Evolutionary conservation across 2,888 invertebrate species (phyloP), one percentile per base, ranked within the genome.

Genomic region (Caradrina kadenii): DNA sequence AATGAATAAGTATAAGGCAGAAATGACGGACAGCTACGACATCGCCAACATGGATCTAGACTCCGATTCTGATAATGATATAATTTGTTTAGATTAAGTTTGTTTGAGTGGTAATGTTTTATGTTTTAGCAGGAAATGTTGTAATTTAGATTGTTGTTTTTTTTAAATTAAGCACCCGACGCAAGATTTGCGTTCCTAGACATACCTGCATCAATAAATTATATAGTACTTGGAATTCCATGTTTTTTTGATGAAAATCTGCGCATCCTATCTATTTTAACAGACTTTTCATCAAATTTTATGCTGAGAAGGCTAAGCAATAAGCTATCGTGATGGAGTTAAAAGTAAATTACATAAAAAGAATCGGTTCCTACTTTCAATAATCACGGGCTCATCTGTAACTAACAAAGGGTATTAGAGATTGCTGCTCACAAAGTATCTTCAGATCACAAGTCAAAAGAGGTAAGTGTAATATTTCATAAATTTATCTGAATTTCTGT

Each of bases 1-100:
- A 1, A 86, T 95, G 0, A 84, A 85, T 7, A 90, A 88, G 55
- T 88, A 79, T 66, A 94, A 89, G 75, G 76, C 86, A 0, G 94
- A 95, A 71, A 81, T 86, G 70, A 88, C 76, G 0, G 95, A 95
- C 65, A 91, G 87, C 26, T 93, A 94, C 63, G 93, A 90, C 59
- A 90, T 93, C 0, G 88, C 92, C 8, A 94, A 94, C 69, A 96
- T 96, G 95, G 95, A 95, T 6, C 76, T 95, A 49, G 92, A 83
- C 11, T 91, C 93, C 0, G 56, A 76, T 0, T 88, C 89, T 2
- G 90, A 92, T 7, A 87, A 89, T 0, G 91, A 91, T 49, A 72
- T 87, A 4, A 77, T 87, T 71, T 87, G 81, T 66, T 71, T 88
- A 69, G 84, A 82, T 61, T 86, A 86, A 79, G 63, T 15, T 67